phyloP scores from a whole-genome alignment of 2,113 vertebrate genomes.

The Brachionichthys hirsutus region DNA sequence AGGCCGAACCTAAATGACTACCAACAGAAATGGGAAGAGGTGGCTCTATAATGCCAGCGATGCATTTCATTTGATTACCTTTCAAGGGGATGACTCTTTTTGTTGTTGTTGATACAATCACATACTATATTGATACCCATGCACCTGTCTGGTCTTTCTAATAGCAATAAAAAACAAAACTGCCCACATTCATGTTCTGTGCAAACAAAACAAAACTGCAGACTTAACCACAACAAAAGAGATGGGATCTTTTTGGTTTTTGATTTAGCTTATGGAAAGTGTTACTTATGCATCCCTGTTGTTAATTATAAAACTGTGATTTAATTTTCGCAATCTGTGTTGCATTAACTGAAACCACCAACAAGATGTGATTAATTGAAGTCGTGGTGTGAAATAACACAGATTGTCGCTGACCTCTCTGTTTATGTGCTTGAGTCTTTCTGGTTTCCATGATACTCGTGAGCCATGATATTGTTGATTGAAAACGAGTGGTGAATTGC shows the following conservation, averaged over 20 bases:
- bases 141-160: constrained; percentile 1
- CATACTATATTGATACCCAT: not conserved
- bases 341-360: no score
- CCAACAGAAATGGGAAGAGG: not conserved
- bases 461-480: no score
- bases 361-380: no score
- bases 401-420: no score
- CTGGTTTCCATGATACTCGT: no score
- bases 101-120: not conserved
- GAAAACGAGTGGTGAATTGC: no score
- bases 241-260: not conserved
- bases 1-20: not conserved
- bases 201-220: constrained; percentile 3
- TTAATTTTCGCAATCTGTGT: no score
- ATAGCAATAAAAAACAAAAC: no score
- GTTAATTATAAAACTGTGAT: not conserved
- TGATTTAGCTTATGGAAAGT: not conserved
- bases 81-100: not conserved
- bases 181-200: not conserved
- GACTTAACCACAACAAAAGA: not conserved
- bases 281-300: not conserved
- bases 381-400: no score
- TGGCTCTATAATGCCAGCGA: not conserved
- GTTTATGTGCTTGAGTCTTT: no score
- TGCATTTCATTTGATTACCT: not conserved